Evolutionary conservation across 2,888 invertebrate genomes (phyloP).

Genomic region (Proisotoma minuta): DNA sequence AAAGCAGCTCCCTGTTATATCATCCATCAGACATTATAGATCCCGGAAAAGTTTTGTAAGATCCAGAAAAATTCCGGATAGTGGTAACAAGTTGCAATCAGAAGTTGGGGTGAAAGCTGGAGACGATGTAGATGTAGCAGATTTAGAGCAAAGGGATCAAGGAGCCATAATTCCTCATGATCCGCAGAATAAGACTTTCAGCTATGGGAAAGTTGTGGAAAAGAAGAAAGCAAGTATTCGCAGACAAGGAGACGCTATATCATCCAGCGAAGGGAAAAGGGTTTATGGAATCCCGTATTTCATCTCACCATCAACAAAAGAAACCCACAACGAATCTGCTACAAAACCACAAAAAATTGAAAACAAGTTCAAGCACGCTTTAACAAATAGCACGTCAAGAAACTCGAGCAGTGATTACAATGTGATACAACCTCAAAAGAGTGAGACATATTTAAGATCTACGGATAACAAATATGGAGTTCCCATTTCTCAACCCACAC

Average conservation of each 20-base stretch:
- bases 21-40: conserved; percentile 45
- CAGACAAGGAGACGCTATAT: conserved; percentile 31
- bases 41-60: conserved; percentile 46
- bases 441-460: neutral
- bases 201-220: conserved; percentile 12
- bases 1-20: conserved; percentile 43
- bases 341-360: conserved; percentile 43
- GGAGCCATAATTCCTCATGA: no score
- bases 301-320: conserved; percentile 20
- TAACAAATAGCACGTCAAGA: conserved; percentile 5
- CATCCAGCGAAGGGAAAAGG: conserved; percentile 33
- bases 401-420: conserved; percentile 11
- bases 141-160: conserved; percentile 22
- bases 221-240: conserved; percentile 16
- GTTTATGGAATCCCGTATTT: conserved; percentile 45
- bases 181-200: neutral
- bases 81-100: conserved; percentile 4
- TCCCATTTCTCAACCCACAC: neutral
- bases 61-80: conserved; percentile 35
- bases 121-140: conserved; percentile 15
- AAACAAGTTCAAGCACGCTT: conserved; percentile 26
- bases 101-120: conserved; percentile 13
- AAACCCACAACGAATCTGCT: conserved; percentile 28
- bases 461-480: neutral
- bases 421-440: neutral